Evolutionary conservation across 1,140 invertebrate genomes (phyloP), one percentile per base, ranked within the genome.

Genomic region (Manduca sexta): DNA sequence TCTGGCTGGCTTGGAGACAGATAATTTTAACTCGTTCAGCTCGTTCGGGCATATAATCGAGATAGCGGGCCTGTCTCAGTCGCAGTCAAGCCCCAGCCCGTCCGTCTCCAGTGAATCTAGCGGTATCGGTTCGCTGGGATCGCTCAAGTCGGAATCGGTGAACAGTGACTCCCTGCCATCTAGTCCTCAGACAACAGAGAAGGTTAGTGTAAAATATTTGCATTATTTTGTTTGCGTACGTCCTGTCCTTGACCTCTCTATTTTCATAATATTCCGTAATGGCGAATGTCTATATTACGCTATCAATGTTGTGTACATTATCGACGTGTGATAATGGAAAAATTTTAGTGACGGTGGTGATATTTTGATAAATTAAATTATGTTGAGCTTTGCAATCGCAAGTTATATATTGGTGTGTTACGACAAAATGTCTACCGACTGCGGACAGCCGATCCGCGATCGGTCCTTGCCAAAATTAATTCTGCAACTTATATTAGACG

Each of bases 181-280:
- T 57, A 87, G 86, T 73, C 86, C 86, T 69, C 83, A 87, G 56
- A 84, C 79, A 45, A 82, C 77, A 63, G 86, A 87, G 50, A 87
- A 87, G 76, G 86, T 87, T 57, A 69, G 70, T 58, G 53, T 52
- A 61, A 46, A 57, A 64, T 68, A 15, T 73, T 74, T 50, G 56
- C 56, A 68, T 53, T 74, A 74, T 70, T 71, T 80, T 81, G 76
- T 83, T 82, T 82, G 82, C 73, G 56, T 77, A 69, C 56, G 80
- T 81, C 70, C 69, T 85, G 82, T 76, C 82, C 82, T 85, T 85
- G 82, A 85, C 82, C 82, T 76, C 78, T 81, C 82, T 82, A 79
- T 85, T 83, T 85, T 85, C 82, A 85, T 85, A 85, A 85, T 85
- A 83, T 79, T 85, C 81, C 72, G 69, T 85, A 83, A 85, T 85